These are phyloP conservation scores for Protobothrops mucrosquamatus DNA, from an alignment of 2,113 vertebrate species.

Conservation along the genomic window DNA sequence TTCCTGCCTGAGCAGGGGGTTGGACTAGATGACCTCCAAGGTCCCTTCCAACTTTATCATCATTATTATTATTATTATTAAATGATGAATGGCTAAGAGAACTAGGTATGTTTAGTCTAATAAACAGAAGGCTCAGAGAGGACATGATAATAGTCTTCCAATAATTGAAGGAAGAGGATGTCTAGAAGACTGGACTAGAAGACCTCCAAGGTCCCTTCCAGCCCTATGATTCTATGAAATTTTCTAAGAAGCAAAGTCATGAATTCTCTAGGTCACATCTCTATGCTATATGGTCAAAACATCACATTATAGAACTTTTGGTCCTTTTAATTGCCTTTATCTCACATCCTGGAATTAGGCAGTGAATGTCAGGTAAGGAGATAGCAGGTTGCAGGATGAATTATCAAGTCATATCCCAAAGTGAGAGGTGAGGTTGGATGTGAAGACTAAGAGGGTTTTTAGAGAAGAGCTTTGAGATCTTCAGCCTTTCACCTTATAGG, in stretches of 20 bases:
- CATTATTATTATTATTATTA: no score
- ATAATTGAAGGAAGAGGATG: no score
- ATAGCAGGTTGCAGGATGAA: background rate
- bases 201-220: no score
- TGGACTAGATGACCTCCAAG: no score
- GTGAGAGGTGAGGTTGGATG: background rate
- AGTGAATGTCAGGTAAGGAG: background rate
- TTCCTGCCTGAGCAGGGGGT: no score
- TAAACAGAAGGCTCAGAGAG: no score
- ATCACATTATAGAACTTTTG: background rate
- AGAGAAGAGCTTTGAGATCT: background rate
- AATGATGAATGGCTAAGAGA: no score
- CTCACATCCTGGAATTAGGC: background rate
- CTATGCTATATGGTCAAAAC: background rate
- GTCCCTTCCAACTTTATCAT: no score
- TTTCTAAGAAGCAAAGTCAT: background rate
- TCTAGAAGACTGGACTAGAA: no score
- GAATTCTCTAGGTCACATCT: background rate
- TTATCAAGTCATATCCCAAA: background rate
- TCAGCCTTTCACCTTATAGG: background rate
- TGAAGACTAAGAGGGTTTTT: background rate
- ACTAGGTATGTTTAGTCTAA: no score
- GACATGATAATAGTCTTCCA: no score
- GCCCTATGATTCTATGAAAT: background rate
- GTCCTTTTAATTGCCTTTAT: background rate